Conservation (phyloP, 1,140 invertebrate genomes). For the Cydia pomonella region DNA sequence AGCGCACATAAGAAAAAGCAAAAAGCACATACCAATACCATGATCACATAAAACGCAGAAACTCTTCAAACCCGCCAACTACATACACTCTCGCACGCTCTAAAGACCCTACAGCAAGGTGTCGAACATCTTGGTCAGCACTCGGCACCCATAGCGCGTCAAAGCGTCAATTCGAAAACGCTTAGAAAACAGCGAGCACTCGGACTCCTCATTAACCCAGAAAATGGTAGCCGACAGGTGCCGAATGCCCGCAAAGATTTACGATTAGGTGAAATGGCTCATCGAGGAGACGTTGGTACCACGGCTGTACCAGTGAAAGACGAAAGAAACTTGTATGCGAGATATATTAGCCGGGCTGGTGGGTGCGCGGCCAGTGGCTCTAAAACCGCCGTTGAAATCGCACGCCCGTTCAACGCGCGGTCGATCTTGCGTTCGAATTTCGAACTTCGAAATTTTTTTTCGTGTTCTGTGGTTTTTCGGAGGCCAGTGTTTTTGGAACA, state of each 20-base stretch:
- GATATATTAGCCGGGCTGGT: slow-evolving; percentile 66
- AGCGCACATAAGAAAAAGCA: not conserved
- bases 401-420: slow-evolving; percentile 45
- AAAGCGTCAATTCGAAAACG: slow-evolving; percentile 63
- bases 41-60: slow-evolving; percentile 53
- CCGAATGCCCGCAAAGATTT: not conserved
- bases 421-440: slow-evolving; percentile 35
- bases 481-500: slow-evolving; percentile 43
- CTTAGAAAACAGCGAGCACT: slow-evolving; percentile 69
- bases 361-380: slow-evolving; percentile 57
- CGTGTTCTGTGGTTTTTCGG: slow-evolving; percentile 42
- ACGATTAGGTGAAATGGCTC: slow-evolving; percentile 3
- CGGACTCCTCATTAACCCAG: slow-evolving; percentile 75
- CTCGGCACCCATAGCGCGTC: slow-evolving; percentile 39
- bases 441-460: slow-evolving; percentile 44
- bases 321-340: slow-evolving; percentile 72
- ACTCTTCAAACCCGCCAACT: slow-evolving; percentile 40
- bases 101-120: not conserved
- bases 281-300: not conserved
- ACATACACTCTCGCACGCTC: not conserved
- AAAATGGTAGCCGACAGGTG: slow-evolving; percentile 62
- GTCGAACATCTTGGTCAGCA: slow-evolving; percentile 23
- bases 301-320: slow-evolving; percentile 67
- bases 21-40: slow-evolving; percentile 13
- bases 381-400: slow-evolving; percentile 46